These are phyloP conservation scores for Apotomis capreana DNA, from an alignment of 2,888 invertebrate species.

Conservation along the genomic window DNA sequence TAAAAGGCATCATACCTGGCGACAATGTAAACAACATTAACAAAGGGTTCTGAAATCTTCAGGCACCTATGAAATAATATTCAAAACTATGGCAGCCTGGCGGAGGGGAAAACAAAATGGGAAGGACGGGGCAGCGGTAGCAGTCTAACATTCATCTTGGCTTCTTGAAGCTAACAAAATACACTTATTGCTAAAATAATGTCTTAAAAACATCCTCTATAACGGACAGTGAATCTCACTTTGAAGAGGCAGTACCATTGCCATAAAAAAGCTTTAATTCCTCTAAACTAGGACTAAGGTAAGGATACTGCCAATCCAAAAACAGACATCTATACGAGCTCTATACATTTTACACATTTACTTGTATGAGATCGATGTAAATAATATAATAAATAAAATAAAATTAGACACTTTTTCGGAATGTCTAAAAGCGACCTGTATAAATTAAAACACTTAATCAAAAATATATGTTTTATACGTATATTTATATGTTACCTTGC, in stretches of 20 bases:
- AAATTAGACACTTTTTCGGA: constrained; percentile 62
- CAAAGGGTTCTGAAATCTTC: constrained; percentile 79
- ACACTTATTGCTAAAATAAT: constrained; percentile 80
- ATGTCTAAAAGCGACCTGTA: constrained; percentile 76
- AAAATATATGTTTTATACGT: constrained; percentile 56
- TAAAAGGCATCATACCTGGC: constrained; percentile 83
- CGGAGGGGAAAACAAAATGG: constrained; percentile 76
- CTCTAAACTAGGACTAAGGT: constrained; percentile 52
- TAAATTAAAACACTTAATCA: constrained; percentile 55
- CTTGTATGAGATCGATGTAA: constrained; percentile 56
- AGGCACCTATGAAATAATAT: constrained; percentile 83
- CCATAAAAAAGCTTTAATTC: constrained; percentile 46
- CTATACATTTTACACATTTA: constrained; percentile 79
- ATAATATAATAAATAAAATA: constrained; percentile 53
- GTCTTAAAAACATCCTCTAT: constrained; percentile 70
- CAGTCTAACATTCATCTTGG: constrained; percentile 83
- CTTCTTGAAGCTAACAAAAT: constrained; percentile 83
- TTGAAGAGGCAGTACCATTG: constrained; percentile 76
- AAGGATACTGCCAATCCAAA: constrained; percentile 80
- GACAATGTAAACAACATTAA: constrained; percentile 84
- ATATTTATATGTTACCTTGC: constrained; percentile 71
- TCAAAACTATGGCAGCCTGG: constrained; percentile 80
- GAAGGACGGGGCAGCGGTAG: constrained; percentile 76
- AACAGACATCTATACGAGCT: constrained; percentile 78
- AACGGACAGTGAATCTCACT: constrained; percentile 56